phyloP scores from a whole-genome alignment of 2,797 vertebrate genomes.

The Anisognathus igniventris region DNA sequence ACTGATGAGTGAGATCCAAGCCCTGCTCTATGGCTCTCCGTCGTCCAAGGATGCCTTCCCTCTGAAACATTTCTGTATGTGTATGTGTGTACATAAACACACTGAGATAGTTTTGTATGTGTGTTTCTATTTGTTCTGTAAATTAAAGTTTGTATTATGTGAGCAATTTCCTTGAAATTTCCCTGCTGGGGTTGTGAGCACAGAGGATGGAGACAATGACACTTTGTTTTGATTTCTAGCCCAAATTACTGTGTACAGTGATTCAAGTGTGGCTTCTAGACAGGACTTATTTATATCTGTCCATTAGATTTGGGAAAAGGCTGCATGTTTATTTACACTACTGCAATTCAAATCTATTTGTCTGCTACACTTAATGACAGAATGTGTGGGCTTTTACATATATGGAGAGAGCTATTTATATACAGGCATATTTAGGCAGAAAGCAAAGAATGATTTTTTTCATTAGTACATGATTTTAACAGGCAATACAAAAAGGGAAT shows the following conservation, averaged over 20 bases:
- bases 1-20: neutral
- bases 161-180: neutral
- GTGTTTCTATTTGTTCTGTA: neutral
- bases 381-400: neutral
- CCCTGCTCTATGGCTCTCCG: neutral
- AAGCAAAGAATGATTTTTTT: neutral
- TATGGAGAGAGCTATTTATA: neutral
- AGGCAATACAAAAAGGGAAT: neutral
- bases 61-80: neutral
- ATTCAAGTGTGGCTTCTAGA: neutral
- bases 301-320: slow-evolving; percentile 2
- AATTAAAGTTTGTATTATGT: neutral
- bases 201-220: neutral
- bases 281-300: neutral
- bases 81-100: neutral
- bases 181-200: neutral
- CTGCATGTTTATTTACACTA: neutral
- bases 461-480: neutral
- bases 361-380: neutral
- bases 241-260: neutral
- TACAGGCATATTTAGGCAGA: neutral
- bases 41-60: neutral
- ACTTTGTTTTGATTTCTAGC: neutral
- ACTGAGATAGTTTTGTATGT: neutral
- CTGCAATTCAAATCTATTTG: neutral